Conservation (phyloP, 2,888 invertebrate genomes). For the Clistopyga incitator region DNA sequence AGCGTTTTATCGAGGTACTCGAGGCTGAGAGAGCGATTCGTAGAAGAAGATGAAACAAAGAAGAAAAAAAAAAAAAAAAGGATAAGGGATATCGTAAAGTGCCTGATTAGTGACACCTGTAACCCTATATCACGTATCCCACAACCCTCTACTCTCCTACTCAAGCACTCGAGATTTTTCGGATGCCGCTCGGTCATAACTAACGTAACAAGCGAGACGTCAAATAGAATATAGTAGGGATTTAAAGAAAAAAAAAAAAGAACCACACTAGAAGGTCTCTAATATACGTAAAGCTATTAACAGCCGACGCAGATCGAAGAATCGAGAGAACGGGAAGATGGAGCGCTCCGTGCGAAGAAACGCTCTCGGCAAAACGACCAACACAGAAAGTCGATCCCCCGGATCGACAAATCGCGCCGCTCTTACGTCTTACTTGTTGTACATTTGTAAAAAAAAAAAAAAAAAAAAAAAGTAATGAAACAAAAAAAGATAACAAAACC, state of each 20-base stretch:
- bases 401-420: constrained; percentile 57
- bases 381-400: constrained; percentile 50
- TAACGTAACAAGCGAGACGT: constrained; percentile 43
- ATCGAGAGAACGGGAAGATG: constrained; percentile 45
- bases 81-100: constrained; percentile 82
- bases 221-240: constrained; percentile 13
- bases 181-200: constrained; percentile 35
- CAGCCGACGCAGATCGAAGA: constrained; percentile 46
- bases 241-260: background rate
- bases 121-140: constrained; percentile 68
- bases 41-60: constrained; percentile 59
- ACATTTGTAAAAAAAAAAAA: constrained; percentile 70
- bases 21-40: constrained; percentile 46
- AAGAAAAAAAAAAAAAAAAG: constrained; percentile 69
- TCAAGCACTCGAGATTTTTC: constrained; percentile 38
- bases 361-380: constrained; percentile 44
- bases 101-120: constrained; percentile 83
- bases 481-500: constrained; percentile 41
- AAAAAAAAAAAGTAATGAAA: constrained; percentile 34
- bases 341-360: constrained; percentile 19
- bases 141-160: constrained; percentile 17
- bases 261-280: background rate
- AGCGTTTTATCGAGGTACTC: constrained; percentile 56
- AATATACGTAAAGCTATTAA: background rate
- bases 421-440: constrained; percentile 64